Evolutionary conservation across 2,797 vertebrate genomes (phyloP).

Genomic region (Cuniculus paca): DNA sequence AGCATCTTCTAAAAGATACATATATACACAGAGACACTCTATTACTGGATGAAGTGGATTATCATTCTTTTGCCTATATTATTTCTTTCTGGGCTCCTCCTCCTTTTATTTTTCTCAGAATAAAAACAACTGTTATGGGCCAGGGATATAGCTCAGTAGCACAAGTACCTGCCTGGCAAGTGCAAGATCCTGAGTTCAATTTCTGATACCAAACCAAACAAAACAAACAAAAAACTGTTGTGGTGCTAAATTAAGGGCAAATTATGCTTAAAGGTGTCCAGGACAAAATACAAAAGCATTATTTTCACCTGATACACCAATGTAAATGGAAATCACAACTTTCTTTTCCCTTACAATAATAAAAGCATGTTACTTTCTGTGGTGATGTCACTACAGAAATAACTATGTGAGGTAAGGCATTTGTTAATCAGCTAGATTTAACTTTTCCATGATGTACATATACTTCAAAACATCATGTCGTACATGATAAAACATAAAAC

Average conservation of each 20-base stretch:
- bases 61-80: not conserved
- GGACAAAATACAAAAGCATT: not conserved
- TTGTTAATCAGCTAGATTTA: not conserved
- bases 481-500: not conserved
- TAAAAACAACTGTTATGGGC: not conserved
- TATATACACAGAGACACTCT: not conserved
- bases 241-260: not conserved
- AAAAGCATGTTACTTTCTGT: not conserved
- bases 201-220: no score
- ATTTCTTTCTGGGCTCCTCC: not conserved
- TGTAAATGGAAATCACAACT: not conserved
- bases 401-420: not conserved
- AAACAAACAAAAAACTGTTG: no score
- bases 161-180: no score
- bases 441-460: not conserved
- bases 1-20: not conserved
- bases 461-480: not conserved
- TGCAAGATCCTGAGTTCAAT: no score
- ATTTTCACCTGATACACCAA: not conserved
- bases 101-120: not conserved
- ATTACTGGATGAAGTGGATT: not conserved
- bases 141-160: no score
- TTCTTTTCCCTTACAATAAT: not conserved
- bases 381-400: not conserved
- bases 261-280: constrained; percentile 1